Conservation (phyloP, 2,113 vertebrate species). For the Fregata magnificens region DNA sequence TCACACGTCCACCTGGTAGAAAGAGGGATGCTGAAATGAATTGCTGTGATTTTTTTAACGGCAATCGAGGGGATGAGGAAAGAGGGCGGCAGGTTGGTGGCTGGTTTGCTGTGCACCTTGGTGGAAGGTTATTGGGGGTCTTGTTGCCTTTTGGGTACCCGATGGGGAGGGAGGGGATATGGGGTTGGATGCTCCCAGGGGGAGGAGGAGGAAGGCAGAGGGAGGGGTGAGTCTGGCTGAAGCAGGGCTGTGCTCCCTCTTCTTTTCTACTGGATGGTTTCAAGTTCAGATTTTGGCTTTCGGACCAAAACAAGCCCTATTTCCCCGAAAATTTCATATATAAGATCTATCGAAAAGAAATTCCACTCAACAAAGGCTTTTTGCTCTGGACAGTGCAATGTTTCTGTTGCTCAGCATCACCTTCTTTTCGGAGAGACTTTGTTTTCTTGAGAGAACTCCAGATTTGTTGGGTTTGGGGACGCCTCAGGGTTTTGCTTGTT, state of each 20-base stretch:
- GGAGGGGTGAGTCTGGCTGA: not conserved
- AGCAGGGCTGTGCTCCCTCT: not conserved
- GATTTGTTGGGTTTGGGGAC: not conserved
- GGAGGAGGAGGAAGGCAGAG: not conserved
- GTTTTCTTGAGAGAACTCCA: not conserved
- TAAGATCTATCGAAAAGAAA: not conserved
- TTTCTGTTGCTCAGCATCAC: not conserved
- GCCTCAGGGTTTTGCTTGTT: not conserved
- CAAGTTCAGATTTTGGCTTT: not conserved
- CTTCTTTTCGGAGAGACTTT: not conserved
- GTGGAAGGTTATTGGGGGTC: not conserved
- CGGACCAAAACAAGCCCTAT: not conserved
- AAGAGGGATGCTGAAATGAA: not conserved
- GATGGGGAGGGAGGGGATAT: rapidly evolving
- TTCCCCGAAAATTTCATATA: not conserved
- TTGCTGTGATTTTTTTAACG: not conserved
- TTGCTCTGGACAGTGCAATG: not conserved
- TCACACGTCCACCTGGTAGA: not conserved
- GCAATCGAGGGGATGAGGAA: not conserved
- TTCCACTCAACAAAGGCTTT: not conserved
- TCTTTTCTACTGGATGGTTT: not conserved
- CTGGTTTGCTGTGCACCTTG: not conserved
- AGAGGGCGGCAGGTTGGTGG: not conserved
- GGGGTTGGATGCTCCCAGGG: not conserved
- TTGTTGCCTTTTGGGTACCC: not conserved